Base-by-base conservation (phyloP, 2,113 vertebrate genomes). In the Bos javanicus region DNA sequence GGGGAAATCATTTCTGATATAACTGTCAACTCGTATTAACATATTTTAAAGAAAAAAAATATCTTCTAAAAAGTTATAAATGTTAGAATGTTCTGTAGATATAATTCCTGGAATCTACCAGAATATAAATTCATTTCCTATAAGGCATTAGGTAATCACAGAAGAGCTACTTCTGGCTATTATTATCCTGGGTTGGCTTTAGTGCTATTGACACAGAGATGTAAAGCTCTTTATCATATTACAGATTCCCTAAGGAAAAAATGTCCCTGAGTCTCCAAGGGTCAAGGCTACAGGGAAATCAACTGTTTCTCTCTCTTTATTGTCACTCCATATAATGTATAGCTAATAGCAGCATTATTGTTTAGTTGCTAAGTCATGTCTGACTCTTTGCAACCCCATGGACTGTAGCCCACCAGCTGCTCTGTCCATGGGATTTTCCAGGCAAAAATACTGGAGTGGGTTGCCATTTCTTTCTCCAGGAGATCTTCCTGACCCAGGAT, bases 201-300 rank as follows among this genome's bases (percentile, higher is more conserved):
- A 97, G 80, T 95, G 94, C 87, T 97, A 97, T 76, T 98, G 93
- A 98, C 82, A 89, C 94, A 97, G 92, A 97, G 76, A 94, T 96
- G 60, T 96, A 97, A 96, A n/a, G 97, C 71, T 96, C 57, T 86
- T 30, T 97, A 90, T 96, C 95, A 94, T 93, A 97, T 98, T 97
- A 97, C 48, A 81, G 96, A 39, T 93, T 36, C 17, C 56, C 30
- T 96, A 92, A 23, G 67, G 96, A 14, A 16, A 98, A 43, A 30
- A 93, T n/a, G 52, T 85, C 62, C 3, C 84, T 21, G 62, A 97
- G 91, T 95, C 83, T 43, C 46, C 52, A 95, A 56, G 23, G 52
- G 91, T 97, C 95, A 97, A 97, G 90, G 94, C 86, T 96, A 92
- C 98, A 98, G 81, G 15, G 48, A 98, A 60, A 82, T 90, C 93